Evolutionary conservation across 2,113 vertebrate species (phyloP).

Genomic region (Vombatus ursinus): DNA sequence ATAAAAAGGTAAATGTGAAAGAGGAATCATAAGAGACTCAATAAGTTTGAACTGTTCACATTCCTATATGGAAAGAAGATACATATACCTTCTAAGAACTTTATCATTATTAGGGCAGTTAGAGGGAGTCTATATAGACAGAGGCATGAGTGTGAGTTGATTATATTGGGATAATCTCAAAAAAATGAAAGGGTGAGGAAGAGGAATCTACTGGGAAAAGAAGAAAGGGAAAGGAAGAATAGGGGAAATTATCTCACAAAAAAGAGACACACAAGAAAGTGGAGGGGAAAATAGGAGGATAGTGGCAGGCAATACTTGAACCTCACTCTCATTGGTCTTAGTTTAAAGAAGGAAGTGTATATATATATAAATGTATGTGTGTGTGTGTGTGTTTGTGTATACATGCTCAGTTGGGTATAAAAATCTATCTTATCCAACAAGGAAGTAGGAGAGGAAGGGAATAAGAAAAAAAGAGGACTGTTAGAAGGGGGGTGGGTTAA

Average conservation of each 20-base stretch:
- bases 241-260: background rate
- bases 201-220: background rate
- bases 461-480: background rate
- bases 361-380: too few relatives aligned
- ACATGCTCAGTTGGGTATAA: background rate
- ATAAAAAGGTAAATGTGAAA: background rate
- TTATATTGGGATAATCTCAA: background rate
- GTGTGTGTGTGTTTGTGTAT: too few relatives aligned
- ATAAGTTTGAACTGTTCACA: background rate
- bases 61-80: background rate
- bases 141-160: background rate
- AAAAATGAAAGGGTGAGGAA: background rate
- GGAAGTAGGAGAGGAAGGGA: background rate
- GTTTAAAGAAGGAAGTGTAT: background rate
- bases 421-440: background rate
- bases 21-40: background rate
- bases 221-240: background rate
- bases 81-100: background rate
- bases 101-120: background rate
- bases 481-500: background rate
- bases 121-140: background rate
- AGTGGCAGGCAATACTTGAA: background rate
- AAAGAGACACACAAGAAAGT: background rate
- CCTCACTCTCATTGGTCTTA: background rate
- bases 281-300: background rate